Evolutionary conservation across 2,888 invertebrate species (phyloP).

Genomic region (Eupelmus urozonus): DNA sequence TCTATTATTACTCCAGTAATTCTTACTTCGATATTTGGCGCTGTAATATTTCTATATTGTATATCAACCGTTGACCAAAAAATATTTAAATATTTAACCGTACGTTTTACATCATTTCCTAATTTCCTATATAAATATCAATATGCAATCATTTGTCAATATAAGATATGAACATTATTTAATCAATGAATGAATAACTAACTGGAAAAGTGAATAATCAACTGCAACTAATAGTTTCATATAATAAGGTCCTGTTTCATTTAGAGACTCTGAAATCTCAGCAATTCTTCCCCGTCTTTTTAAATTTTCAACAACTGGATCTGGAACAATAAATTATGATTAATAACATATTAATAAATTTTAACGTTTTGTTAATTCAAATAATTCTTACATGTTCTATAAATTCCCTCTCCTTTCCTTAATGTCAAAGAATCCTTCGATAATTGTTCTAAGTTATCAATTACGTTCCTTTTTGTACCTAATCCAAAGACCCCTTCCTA

Average conservation of each 20-base stretch:
- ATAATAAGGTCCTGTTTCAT: too few relatives aligned
- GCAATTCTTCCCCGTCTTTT: too few relatives aligned
- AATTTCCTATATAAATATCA: slow-evolving; percentile 21
- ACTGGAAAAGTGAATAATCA: slow-evolving; percentile 33
- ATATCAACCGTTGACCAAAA: slow-evolving; percentile 35
- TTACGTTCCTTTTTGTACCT: slow-evolving; percentile 19
- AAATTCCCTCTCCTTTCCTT: neutral
- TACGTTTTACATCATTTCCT: neutral
- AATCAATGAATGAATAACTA: neutral
- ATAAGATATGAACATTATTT: neutral
- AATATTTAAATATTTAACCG: slow-evolving; percentile 20
- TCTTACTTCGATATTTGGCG: slow-evolving; percentile 23
- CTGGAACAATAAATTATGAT: neutral
- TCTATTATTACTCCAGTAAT: slow-evolving; percentile 31
- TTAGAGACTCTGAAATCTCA: too few relatives aligned
- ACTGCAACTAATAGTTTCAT: slow-evolving; percentile 18
- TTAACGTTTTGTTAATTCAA: neutral
- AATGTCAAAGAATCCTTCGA: neutral
- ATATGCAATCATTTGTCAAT: neutral
- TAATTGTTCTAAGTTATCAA: neutral
- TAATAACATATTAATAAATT: neutral
- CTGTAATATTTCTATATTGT: slow-evolving; percentile 23
- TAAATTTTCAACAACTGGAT: neutral
- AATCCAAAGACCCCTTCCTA: slow-evolving; percentile 40
- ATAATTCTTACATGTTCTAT: slow-evolving; percentile 11